These are phyloP conservation scores for Peromyscus californicus DNA, from an alignment of 2,113 vertebrate species.

Conservation along the genomic window DNA sequence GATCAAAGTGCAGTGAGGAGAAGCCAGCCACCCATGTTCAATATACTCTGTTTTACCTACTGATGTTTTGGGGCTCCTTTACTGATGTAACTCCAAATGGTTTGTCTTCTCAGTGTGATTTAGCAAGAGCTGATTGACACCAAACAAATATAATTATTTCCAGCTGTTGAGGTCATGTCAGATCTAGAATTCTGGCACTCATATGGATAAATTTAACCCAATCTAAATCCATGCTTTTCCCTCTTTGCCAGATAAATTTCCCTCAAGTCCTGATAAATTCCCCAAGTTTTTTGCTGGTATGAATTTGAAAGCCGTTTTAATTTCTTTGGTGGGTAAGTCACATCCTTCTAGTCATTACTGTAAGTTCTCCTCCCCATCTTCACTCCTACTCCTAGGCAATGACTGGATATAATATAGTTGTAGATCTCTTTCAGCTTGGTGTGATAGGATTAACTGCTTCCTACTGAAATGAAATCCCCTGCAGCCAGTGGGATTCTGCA, in stretches of 20 bases:
- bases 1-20: not conserved
- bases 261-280: not conserved
- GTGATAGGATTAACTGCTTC: slow-evolving; percentile 7
- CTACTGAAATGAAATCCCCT: not conserved
- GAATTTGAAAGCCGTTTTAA: not conserved
- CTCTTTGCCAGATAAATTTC: not conserved
- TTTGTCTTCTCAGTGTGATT: slow-evolving; percentile 30
- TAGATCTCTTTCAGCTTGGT: not conserved
- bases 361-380: not conserved
- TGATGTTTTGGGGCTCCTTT: slow-evolving; percentile 7
- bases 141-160: slow-evolving; percentile 52
- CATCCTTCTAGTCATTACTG: not conserved
- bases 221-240: not conserved
- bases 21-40: not conserved
- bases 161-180: not conserved
- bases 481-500: not conserved
- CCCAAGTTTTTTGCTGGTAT: not conserved
- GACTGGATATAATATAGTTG: slow-evolving; percentile 5
- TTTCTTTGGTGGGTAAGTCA: not conserved
- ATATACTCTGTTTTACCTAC: slow-evolving; percentile 2
- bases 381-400: not conserved
- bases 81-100: not conserved
- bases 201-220: not conserved
- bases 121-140: slow-evolving; percentile 18
- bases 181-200: not conserved